A percentile compares a stretch with the other conserved stretches of the same genome.
Conservation (phyloP, 2,888 invertebrate genomes). For the Agrochola macilenta region DNA sequence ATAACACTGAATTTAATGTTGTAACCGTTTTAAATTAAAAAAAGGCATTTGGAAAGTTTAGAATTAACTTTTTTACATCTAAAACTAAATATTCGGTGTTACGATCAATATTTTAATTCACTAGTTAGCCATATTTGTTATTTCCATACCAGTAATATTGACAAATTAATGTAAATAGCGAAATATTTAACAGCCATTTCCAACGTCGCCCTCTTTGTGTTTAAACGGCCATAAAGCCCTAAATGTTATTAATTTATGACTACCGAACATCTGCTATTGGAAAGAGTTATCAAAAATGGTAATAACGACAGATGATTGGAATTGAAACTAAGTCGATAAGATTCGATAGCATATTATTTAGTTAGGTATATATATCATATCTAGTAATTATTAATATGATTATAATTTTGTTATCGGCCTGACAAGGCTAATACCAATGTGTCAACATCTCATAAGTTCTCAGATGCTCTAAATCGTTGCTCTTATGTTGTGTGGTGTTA, state of each 20-base stretch:
- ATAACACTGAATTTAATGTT: too few species aligned
- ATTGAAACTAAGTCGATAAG: conserved; percentile 60
- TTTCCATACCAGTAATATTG: too few species aligned
- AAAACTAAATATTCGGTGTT: too few species aligned
- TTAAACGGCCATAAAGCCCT: too few species aligned
- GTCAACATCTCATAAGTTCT: conserved; percentile 52
- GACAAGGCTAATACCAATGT: conserved; percentile 59
- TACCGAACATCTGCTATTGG: conserved; percentile 17
- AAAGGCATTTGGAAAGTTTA: too few species aligned
- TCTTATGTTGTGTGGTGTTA: conserved; percentile 44
- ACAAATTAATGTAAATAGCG: too few species aligned
- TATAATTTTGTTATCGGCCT: conserved; percentile 63
- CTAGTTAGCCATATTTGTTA: too few species aligned
- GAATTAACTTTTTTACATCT: too few species aligned
- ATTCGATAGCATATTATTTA: conserved; percentile 57
- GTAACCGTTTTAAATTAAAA: too few species aligned
- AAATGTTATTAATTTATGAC: conserved; percentile 6
- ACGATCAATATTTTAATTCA: too few species aligned
- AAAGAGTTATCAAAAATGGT: conserved; percentile 35
- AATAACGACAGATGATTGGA: conserved; percentile 41
- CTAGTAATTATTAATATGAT: conserved; percentile 65
- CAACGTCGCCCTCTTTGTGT: too few species aligned
- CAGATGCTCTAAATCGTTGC: conserved; percentile 54
- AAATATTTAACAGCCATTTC: too few species aligned
- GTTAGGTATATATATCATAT: conserved; percentile 54